Conservation (phyloP, 1,140 invertebrate genomes). For the Cydia strobilella region DNA sequence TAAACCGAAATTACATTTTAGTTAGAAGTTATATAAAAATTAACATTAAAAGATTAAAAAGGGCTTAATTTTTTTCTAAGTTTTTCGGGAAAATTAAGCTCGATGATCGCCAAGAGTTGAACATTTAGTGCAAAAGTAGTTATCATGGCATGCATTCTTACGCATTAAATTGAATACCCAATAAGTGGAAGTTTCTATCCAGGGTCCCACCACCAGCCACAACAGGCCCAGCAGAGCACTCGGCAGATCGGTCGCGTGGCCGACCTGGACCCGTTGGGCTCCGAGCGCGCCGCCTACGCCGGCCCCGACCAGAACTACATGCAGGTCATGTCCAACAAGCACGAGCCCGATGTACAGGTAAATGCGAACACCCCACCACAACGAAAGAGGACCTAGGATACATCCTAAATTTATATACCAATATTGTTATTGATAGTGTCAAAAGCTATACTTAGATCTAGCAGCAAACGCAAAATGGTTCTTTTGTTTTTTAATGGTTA, state of each 20-base stretch:
- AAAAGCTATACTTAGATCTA: background rate
- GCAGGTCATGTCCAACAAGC: slow-evolving; percentile 17
- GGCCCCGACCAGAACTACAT: slow-evolving; percentile 56
- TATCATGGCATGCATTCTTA: no score
- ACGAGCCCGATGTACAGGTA: slow-evolving; percentile 36
- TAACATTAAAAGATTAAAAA: no score
- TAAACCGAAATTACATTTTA: no score
- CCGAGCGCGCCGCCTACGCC: slow-evolving; percentile 78
- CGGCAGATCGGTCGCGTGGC: slow-evolving; percentile 93
- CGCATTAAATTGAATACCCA: no score
- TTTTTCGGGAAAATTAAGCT: no score
- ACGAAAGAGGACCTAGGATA: background rate
- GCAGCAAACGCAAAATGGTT: no score
- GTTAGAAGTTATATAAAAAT: no score
- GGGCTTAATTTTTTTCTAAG: no score
- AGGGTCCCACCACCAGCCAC: slow-evolving; percentile 58
- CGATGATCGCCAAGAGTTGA: no score
- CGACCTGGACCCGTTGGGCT: slow-evolving; percentile 97
- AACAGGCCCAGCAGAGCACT: slow-evolving; percentile 76
- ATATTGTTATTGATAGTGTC: background rate
- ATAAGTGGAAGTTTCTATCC: background rate
- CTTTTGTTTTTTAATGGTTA: no score
- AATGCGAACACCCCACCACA: no score
- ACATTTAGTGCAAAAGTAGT: no score
- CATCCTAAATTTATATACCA: background rate